Conservation (phyloP, 2,888 invertebrate species). For the Eurytoma adleriae region DNA sequence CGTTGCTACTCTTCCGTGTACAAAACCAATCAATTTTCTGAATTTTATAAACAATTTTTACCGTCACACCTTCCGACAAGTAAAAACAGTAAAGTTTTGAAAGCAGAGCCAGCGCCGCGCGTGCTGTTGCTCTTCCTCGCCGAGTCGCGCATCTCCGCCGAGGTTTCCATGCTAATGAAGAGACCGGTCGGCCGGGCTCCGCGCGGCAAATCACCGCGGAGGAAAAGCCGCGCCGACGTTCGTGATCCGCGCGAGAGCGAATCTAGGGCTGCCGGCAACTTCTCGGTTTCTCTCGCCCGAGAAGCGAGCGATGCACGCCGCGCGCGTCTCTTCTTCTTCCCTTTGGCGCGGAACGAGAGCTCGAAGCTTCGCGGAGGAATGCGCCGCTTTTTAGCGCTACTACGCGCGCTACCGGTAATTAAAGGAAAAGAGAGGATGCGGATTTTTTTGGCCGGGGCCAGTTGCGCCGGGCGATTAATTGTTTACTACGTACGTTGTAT, state of each 20-base stretch:
- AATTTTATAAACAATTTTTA: no score
- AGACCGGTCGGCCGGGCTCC: neutral
- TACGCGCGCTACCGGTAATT: slow-evolving; percentile 1
- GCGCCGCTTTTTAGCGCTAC: neutral
- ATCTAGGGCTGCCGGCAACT: neutral
- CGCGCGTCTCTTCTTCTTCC: neutral
- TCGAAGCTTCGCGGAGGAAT: neutral
- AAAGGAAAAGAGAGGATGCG: neutral
- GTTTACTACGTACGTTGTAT: neutral
- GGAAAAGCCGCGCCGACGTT: slow-evolving; percentile 3
- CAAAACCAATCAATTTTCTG: no score
- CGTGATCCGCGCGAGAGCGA: slow-evolving; percentile 14
- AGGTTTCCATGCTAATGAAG: slow-evolving; percentile 25
- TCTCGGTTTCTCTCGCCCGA: neutral
- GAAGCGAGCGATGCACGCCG: slow-evolving; percentile 4
- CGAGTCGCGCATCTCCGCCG: neutral
- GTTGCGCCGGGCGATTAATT: neutral
- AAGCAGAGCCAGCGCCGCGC: neutral
- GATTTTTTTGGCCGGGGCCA: neutral
- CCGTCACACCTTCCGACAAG: no score
- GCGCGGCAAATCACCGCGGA: slow-evolving; percentile 1
- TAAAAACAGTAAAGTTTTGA: neutral
- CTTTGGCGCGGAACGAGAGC: neutral
- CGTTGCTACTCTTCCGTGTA: no score
- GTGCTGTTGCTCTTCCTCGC: neutral